Conservation (phyloP, 1,140 invertebrate genomes). For the Coenobita brevimanus region DNA sequence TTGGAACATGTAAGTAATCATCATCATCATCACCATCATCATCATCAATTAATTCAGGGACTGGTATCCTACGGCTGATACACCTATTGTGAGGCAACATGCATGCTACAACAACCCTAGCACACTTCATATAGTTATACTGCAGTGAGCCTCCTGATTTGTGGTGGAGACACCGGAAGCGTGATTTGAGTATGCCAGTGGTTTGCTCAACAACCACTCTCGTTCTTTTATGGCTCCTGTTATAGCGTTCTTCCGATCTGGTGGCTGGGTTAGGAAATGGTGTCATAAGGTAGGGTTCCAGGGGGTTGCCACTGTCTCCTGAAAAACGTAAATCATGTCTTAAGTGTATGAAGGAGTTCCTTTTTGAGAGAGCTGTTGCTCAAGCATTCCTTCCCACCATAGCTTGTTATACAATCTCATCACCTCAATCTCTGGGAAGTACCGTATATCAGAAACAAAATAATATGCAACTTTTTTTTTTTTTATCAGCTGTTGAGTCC, state of each 20-base stretch:
- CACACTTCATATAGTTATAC: slow-evolving; percentile 26
- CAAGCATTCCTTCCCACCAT: no score
- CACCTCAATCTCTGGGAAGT: no score
- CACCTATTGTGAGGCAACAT: slow-evolving; percentile 18
- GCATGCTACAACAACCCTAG: slow-evolving; percentile 10
- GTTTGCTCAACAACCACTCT: not conserved
- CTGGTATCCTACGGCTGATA: not conserved
- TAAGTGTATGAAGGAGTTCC: no score
- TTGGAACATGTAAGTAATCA: no score
- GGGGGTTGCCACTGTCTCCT: slow-evolving; percentile 14
- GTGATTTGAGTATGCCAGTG: slow-evolving; percentile 2
- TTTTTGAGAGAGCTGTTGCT: no score
- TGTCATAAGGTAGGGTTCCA: slow-evolving; percentile 10
- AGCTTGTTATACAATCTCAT: no score
- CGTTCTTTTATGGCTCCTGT: slow-evolving; percentile 17
- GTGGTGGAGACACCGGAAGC: slow-evolving; percentile 24
- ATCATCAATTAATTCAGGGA: not conserved
- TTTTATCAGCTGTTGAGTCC: no score
- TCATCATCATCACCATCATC: no score
- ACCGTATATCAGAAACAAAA: no score
- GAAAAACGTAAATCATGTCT: no score
- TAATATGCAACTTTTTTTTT: no score
- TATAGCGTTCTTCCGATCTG: not conserved
- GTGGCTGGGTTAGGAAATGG: not conserved
- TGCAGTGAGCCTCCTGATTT: slow-evolving; percentile 22